phyloP scores from a whole-genome alignment of 2,113 vertebrate genomes.

The Tupaia tana region DNA sequence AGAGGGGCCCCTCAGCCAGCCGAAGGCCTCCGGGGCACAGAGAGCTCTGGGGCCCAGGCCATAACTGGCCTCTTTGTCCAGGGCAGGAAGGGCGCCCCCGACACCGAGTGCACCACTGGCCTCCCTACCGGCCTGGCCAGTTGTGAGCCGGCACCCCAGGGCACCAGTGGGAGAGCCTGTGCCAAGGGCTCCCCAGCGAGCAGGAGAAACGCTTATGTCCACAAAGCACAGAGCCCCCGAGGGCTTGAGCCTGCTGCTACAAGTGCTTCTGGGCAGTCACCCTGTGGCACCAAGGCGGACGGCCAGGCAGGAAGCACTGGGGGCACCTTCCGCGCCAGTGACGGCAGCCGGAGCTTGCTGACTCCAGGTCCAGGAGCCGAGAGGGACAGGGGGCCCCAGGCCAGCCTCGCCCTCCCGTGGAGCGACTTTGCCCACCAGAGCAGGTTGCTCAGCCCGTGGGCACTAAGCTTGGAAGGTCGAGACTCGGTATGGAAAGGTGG shows the following conservation, averaged over 20 bases:
- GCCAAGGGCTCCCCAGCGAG: not conserved
- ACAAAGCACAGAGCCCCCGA: not conserved
- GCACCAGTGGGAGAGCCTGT: slow-evolving; percentile 1
- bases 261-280: slow-evolving; percentile 28
- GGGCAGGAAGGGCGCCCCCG: slow-evolving; percentile 50
- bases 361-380: slow-evolving; percentile 69
- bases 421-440: not conserved
- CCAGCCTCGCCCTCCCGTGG: slow-evolving; percentile 48
- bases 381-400: slow-evolving; percentile 67
- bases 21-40: slow-evolving; percentile 16
- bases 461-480: not conserved
- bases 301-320: slow-evolving; percentile 58
- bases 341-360: slow-evolving; percentile 72
- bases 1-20: slow-evolving; percentile 71
- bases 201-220: not conserved
- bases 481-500: not conserved
- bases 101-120: not conserved
- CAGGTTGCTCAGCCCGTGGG: slow-evolving; percentile 18
- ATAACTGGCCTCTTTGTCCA: slow-evolving; percentile 35
- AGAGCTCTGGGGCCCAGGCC: slow-evolving; percentile 52
- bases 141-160: not conserved
- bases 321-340: slow-evolving; percentile 49
- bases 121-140: slow-evolving; percentile 59
- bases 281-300: not conserved
- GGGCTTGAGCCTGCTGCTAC: not conserved